Evolutionary conservation across 2,113 vertebrate species (phyloP).

Genomic region (Prietella phreatophila): DNA sequence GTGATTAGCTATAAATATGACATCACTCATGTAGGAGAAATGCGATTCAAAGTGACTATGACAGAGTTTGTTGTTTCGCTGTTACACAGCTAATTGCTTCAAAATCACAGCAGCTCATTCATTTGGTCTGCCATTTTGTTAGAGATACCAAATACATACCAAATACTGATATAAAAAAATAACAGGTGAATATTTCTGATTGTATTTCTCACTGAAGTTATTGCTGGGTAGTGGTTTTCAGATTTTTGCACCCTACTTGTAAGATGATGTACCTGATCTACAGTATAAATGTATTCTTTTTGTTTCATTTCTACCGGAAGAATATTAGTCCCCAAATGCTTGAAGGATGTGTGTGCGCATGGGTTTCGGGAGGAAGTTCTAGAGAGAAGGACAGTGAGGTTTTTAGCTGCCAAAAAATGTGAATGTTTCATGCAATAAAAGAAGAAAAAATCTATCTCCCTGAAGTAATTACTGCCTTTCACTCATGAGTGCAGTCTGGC

Average conservation of each 20-base stretch:
- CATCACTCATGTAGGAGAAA: slow-evolving; percentile 42
- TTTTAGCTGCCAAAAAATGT: neutral
- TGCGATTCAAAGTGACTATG: neutral
- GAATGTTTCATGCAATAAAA: slow-evolving; percentile 10
- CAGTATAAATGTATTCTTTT: neutral
- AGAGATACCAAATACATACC: neutral
- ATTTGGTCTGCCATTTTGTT: neutral
- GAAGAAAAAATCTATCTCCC: neutral
- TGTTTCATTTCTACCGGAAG: neutral
- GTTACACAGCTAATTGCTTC: neutral
- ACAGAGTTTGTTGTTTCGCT: neutral
- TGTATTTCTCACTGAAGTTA: neutral
- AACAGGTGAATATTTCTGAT: neutral
- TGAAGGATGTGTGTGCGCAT: neutral
- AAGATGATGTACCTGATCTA: neutral
- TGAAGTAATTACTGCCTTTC: slow-evolving; percentile 43
- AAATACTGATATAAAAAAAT: neutral
- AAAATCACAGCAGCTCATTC: neutral
- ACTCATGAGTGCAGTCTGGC: slow-evolving; percentile 33
- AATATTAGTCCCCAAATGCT: neutral
- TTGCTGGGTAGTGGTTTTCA: neutral
- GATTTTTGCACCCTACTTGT: neutral
- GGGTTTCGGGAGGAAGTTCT: neutral
- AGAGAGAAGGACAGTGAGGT: neutral
- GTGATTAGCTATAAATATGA: slow-evolving; percentile 53